phyloP scores from a whole-genome alignment of 2,113 vertebrate species.

The Syngnathus typhle region DNA sequence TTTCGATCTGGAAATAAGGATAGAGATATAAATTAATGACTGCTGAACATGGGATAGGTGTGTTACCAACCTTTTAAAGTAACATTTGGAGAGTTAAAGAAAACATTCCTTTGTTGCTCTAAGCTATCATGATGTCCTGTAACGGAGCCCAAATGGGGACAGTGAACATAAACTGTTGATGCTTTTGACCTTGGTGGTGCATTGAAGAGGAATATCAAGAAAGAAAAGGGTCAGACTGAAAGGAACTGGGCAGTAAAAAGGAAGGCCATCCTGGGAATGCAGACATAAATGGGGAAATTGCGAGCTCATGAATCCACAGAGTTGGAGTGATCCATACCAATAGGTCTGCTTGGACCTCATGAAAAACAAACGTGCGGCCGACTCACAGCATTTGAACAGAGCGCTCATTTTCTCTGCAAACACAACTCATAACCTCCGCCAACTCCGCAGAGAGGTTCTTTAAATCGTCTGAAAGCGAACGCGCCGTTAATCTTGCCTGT shows the following conservation, averaged over 20 bases:
- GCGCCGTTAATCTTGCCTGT: constrained; percentile 52
- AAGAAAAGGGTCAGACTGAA: constrained; percentile 12
- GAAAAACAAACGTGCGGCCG: constrained; percentile 23
- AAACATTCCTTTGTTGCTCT: not conserved
- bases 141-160: not conserved
- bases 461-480: constrained; percentile 45
- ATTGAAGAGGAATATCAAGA: constrained; percentile 25
- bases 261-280: not conserved
- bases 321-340: not conserved
- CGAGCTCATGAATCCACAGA: not conserved
- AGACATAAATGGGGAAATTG: not conserved
- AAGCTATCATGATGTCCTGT: not conserved
- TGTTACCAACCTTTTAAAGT: not conserved
- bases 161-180: not conserved
- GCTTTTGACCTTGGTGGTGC: constrained; percentile 1
- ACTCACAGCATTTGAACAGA: constrained; percentile 38
- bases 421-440: constrained; percentile 36
- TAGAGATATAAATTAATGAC: constrained; percentile 25
- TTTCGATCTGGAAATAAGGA: constrained; percentile 81
- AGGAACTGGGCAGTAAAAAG: not conserved
- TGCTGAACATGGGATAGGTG: not conserved
- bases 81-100: not conserved
- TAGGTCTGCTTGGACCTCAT: not conserved
- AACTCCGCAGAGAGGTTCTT: constrained; percentile 37
- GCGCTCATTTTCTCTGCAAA: constrained; percentile 42